Conservation (phyloP, 2,797 vertebrate genomes). For the Rachycentron canadum region DNA sequence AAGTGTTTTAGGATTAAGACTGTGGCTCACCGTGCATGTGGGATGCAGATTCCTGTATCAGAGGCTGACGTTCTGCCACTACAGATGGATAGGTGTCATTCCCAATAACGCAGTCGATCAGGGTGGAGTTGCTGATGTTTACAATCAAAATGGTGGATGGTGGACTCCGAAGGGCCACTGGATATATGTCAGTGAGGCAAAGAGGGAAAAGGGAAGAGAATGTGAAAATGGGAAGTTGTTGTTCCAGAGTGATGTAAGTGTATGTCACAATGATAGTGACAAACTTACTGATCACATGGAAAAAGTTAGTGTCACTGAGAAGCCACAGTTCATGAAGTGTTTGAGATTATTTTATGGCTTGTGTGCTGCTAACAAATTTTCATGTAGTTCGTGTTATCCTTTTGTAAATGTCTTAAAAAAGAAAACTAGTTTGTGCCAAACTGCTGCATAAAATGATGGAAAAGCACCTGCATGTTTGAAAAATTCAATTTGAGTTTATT, state of each 20-base stretch:
- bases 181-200: background rate
- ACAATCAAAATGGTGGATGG: constrained; percentile 75
- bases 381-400: background rate
- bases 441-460: background rate
- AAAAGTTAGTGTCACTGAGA: background rate
- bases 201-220: constrained; percentile 51
- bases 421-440: background rate
- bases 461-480: background rate
- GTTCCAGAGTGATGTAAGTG: constrained; percentile 50
- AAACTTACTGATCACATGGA: constrained; percentile 1
- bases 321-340: background rate
- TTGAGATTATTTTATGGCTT: background rate
- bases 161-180: constrained; percentile 8
- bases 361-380: background rate
- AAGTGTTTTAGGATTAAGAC: constrained; percentile 1
- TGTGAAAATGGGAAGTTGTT: constrained; percentile 58
- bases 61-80: constrained; percentile 59
- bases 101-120: constrained; percentile 80
- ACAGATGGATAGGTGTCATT: constrained; percentile 50
- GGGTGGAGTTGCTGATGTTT: constrained; percentile 84
- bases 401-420: background rate
- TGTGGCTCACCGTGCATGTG: constrained; percentile 52
- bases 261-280: background rate
- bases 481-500: background rate
- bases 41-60: constrained; percentile 31